Evolutionary conservation across 2,797 vertebrate genomes (phyloP), one percentile per base, ranked within the genome.

Genomic region (Denticeps clupeoides): DNA sequence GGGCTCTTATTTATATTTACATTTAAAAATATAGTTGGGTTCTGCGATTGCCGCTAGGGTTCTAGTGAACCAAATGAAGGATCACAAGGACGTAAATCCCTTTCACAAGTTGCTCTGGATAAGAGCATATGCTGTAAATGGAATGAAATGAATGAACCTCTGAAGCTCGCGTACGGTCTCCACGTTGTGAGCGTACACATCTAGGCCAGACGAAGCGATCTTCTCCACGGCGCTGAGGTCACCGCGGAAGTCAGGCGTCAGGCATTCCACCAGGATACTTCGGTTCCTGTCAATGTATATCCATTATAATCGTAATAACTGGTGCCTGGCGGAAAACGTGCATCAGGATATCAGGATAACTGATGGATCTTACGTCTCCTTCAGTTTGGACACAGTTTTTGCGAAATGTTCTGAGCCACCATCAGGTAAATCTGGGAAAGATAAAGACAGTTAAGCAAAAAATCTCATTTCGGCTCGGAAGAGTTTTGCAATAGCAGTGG

Each of bases 141-240:
- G 4, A 27, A 26, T 27, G 11, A n/a, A 13, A 29, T 18, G 2
- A 13, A 6, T 18, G 15, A 62, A 98, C 95, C 92, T 85, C 64
- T 99, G 95, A 15, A 97, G 70, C n/a, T 86, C 87, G 0, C 89
- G 84, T 46, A 99, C 94, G 0, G 94, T 98, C 73, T 97, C 94
- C 61, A 99, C 82, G 12, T 98, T 97, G 69, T 99, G 95, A 1
- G 94, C 95, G 0, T 90, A 99, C 3, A 99, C 95, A 3, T 99
- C 94, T 53, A 97, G 79, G 2, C 93, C 91, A 0, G 93, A 98
- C 53, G 72, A 19, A 2, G 83, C 82, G 0, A 98, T 85, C 45
- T 78, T 91, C 72, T 89, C 89, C 43, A 99, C 84, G 0, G 93
- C 84, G 5, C 63, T 56, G 18, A 94, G 79, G 64, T 98, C 86